Conservation (phyloP, 2,797 vertebrate species). For the Tangara arthus region DNA sequence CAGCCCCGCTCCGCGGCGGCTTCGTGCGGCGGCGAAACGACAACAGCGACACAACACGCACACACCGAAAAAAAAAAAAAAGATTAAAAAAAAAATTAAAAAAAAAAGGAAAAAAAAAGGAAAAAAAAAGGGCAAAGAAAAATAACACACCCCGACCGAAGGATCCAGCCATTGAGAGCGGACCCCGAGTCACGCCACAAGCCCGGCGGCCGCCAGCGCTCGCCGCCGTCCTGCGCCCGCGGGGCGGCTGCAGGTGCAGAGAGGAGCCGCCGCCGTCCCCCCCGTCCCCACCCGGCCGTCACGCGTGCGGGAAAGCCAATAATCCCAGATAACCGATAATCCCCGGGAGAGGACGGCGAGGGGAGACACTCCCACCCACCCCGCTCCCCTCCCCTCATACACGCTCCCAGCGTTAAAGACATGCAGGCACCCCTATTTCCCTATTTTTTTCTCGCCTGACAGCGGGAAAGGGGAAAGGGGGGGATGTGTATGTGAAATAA, state of each 20-base stretch:
- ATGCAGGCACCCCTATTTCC: neutral
- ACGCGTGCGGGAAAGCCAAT: conserved; percentile 14
- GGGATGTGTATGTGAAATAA: neutral
- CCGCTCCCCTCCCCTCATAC: neutral
- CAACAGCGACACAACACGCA: conserved; percentile 2
- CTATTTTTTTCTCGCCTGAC: neutral
- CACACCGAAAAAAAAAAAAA: neutral
- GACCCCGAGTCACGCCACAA: conserved; percentile 60
- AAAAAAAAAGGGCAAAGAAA: neutral
- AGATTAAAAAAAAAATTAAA: neutral
- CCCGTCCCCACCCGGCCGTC: neutral
- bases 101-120: neutral
- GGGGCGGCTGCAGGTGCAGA: conserved; percentile 70
- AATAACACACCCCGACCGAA: neutral
- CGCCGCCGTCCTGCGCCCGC: conserved; percentile 11
- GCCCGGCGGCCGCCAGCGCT: conserved; percentile 11
- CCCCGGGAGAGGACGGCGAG: neutral
- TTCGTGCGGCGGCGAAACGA: conserved; percentile 30
- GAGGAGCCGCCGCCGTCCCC: neutral
- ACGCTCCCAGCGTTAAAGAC: neutral
- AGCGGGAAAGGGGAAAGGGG: neutral
- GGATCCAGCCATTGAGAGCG: conserved; percentile 14
- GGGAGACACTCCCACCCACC: neutral
- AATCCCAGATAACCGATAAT: conserved; percentile 41
- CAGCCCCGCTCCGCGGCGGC: neutral